Conservation (phyloP, 2,797 vertebrate species). For the Neomorphus geoffroyi region DNA sequence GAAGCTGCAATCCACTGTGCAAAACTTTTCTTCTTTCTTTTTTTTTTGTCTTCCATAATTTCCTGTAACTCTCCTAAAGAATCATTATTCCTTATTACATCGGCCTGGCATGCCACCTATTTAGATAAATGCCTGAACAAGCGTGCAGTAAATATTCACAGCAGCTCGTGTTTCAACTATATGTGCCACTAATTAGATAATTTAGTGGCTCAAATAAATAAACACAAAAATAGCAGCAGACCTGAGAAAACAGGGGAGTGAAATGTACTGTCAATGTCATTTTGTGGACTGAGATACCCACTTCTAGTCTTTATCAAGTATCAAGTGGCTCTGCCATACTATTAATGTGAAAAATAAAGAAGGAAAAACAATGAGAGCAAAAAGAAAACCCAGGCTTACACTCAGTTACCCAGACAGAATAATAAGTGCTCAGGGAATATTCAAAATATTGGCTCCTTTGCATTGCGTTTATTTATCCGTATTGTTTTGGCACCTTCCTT, state of each 20-base stretch:
- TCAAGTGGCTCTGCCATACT: background rate
- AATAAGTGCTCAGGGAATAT: background rate
- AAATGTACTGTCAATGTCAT: conserved; percentile 28
- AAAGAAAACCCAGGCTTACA: background rate
- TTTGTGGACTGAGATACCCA: background rate
- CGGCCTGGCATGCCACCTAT: conserved; percentile 81
- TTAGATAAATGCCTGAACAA: conserved; percentile 84
- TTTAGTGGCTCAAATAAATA: conserved; percentile 82
- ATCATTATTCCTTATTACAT: conserved; percentile 85
- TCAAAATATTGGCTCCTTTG: background rate
- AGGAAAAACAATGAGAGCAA: background rate
- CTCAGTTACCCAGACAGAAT: background rate
- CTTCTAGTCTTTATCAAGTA: background rate
- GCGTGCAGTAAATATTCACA: conserved; percentile 83
- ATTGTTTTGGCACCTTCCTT: background rate
- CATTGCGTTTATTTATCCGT: fast-evolving
- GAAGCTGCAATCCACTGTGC: conserved; percentile 61
- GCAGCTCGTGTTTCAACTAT: conserved; percentile 81
- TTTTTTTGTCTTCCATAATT: conserved; percentile 72
- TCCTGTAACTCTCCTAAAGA: conserved; percentile 78
- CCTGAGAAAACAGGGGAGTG: conserved; percentile 47
- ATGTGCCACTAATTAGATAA: conserved; percentile 85
- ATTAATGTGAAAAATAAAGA: background rate
- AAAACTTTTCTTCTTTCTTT: conserved; percentile 62
- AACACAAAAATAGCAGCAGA: conserved; percentile 76